Evolutionary conservation across 2,888 invertebrate genomes (phyloP).

Genomic region (Oasisia sp.): DNA sequence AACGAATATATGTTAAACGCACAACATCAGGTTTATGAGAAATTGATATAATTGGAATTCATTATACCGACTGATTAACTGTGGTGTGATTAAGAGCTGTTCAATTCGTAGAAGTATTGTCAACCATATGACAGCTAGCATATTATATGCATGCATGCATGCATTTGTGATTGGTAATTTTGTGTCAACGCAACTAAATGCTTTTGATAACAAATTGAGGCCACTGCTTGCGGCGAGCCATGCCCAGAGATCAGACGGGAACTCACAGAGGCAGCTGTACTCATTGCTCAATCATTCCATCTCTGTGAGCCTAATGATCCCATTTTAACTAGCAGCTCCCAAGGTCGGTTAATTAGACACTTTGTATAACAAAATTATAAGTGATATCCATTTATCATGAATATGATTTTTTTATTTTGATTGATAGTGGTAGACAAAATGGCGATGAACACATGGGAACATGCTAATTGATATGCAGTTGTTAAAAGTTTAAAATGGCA

Average conservation of each 20-base stretch:
- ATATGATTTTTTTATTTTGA: neutral
- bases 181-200: no score
- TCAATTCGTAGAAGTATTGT: neutral
- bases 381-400: neutral
- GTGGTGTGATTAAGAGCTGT: neutral
- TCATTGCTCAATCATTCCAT: no score
- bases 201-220: no score
- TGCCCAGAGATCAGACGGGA: no score
- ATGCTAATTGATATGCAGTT: neutral
- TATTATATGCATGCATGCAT: neutral
- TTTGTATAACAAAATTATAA: neutral
- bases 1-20: neutral
- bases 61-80: neutral
- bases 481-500: neutral
- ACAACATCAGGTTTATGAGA: neutral
- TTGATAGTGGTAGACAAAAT: neutral
- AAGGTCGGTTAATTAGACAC: neutral
- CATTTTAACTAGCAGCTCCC: neutral
- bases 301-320: no score
- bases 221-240: no score
- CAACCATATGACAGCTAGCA: neutral
- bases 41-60: neutral
- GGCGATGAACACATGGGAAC: neutral
- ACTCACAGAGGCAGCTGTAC: no score
- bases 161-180: no score